Evolutionary conservation across 2,888 invertebrate genomes (phyloP), one percentile per base, ranked within the genome.

Genomic region (Trissolcus japonicus): DNA sequence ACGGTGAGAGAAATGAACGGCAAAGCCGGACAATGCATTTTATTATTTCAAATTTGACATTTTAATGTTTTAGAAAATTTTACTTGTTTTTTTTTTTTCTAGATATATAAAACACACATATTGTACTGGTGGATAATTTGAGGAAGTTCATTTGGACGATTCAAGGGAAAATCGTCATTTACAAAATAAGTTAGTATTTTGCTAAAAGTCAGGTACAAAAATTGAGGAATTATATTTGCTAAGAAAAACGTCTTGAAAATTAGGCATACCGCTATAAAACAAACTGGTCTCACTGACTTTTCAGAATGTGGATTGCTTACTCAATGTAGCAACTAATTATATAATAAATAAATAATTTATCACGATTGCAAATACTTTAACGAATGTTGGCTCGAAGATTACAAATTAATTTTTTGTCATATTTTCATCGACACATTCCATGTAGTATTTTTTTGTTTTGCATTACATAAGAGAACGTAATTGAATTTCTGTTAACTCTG

Each of bases 201-300:
- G 25, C 25, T 4, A 59, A 25, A 59, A 35, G 19, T 59, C 59
- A 59, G 59, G 59, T 59, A 59, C 59, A 59, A 21, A 55, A 65
- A 48, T 35, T 48, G 65, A 48, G 40, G 16, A 17, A 35, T 35
- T 35, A 35, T 35, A 35, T 35, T 35, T 9, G 11, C 11, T 35
- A 35, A 35, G 1, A 35, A 35, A 35, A 9, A 11, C 2, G 11
- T 35, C 11, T 35, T 35, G 7, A 11, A 35, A 35, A 11, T 35
- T 2, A 25, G 25, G 6, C 25, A 25, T 25, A 25, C 25, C 25
- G 25, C 25, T 25, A 4, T 25, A 25, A 25, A 35, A 35, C 35
- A 35, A 11, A 35, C 9, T 11, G 9, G 35, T 29, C 29, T 29
- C 1, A 6, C 29, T 9, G 29, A 29, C 2, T 6, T 7, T 29